Conservation (phyloP, 1,140 invertebrate species). For the Brachionus sp. region DNA sequence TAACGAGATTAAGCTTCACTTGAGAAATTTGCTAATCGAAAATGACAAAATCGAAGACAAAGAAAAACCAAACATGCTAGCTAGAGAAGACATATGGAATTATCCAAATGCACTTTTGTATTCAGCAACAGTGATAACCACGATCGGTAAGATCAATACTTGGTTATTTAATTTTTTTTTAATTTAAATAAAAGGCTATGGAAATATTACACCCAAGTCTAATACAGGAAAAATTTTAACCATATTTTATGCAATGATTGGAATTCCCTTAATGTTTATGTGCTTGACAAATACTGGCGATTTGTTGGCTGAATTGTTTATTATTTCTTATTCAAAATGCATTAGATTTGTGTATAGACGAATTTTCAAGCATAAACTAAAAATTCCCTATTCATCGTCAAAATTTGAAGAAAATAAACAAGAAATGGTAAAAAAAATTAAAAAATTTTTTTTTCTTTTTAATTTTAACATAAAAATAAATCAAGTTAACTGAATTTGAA, state of each 20-base stretch:
- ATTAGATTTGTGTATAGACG: conserved; percentile 29
- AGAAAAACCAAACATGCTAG: conserved; percentile 38
- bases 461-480: background rate
- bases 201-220: conserved; percentile 89
- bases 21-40: conserved; percentile 38
- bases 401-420: conserved; percentile 45
- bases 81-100: conserved; percentile 50
- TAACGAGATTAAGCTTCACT: conserved; percentile 17
- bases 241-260: conserved; percentile 89
- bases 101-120: conserved; percentile 66
- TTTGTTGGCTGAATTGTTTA: conserved; percentile 87
- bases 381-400: conserved; percentile 35
- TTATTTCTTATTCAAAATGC: conserved; percentile 67
- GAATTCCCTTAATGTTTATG: conserved; percentile 87
- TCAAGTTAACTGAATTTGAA: conserved; percentile 43
- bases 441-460: background rate
- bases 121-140: conserved; percentile 90
- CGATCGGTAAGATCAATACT: conserved; percentile 69
- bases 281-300: conserved; percentile 93
- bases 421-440: conserved; percentile 41
- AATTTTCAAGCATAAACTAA: conserved; percentile 33
- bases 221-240: conserved; percentile 84
- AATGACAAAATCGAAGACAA: conserved; percentile 45
- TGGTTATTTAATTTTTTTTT: conserved; percentile 42
- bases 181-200: conserved; percentile 71